phyloP scores from a whole-genome alignment of 2,888 invertebrate genomes.

The Trichogramma evanescens region DNA sequence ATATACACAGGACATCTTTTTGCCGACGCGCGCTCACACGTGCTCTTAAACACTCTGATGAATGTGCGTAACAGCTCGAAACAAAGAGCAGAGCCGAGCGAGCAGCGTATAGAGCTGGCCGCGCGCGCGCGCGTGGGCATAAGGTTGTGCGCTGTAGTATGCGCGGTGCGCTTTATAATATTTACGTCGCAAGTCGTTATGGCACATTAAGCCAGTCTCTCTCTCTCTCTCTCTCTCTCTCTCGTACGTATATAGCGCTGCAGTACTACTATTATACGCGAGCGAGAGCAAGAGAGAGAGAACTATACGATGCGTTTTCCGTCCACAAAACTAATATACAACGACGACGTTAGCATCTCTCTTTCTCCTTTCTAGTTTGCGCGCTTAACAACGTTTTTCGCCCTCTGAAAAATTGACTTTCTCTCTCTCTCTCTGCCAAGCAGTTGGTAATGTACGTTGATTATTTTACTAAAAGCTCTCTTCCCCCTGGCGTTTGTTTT shows the following conservation, averaged over 20 bases:
- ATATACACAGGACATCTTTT: too few relatives aligned
- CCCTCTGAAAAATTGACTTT: constrained; percentile 2
- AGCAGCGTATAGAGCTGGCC: too few relatives aligned
- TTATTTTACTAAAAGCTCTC: too few relatives aligned
- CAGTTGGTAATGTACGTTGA: too few relatives aligned
- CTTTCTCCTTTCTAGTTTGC: not conserved
- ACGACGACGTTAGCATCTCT: not conserved
- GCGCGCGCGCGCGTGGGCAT: not conserved
- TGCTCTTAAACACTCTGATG: too few relatives aligned
- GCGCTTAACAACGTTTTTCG: not conserved
- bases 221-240: not conserved
- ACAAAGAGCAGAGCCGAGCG: too few relatives aligned
- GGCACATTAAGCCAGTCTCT: constrained; percentile 24
- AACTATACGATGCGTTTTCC: not conserved
- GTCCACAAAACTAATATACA: constrained; percentile 13
- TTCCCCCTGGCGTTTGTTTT: too few relatives aligned
- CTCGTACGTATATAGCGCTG: not conserved
- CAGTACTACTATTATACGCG: too few relatives aligned
- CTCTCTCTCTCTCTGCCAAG: too few relatives aligned
- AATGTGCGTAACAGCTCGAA: too few relatives aligned
- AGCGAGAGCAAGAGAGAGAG: too few relatives aligned
- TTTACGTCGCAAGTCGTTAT: constrained; percentile 28
- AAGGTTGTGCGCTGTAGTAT: not conserved
- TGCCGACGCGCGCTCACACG: too few relatives aligned
- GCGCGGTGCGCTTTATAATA: constrained; percentile 23